A percentile compares a stretch with the other conserved stretches of the same genome.
These are phyloP conservation scores for Heliangelus exortis DNA, from an alignment of 2,797 vertebrate genomes.

Conservation along the genomic window DNA sequence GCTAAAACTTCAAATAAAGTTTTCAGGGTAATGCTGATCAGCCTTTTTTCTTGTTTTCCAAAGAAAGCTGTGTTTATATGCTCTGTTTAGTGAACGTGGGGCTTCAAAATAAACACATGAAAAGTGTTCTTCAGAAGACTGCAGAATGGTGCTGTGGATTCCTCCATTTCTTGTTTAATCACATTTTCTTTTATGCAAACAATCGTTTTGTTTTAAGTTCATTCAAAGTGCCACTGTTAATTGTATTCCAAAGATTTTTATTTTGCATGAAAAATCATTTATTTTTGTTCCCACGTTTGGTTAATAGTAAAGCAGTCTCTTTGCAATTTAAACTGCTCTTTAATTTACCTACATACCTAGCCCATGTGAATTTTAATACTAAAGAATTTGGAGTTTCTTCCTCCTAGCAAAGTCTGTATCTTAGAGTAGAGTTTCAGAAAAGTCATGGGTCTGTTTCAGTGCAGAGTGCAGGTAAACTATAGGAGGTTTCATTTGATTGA, in stretches of 20 bases:
- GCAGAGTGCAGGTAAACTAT: neutral
- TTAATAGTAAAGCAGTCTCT: neutral
- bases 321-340: neutral
- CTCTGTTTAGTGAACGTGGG: neutral
- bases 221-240: neutral
- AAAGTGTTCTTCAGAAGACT: neutral
- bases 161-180: neutral
- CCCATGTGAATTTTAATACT: neutral
- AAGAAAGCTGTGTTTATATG: neutral
- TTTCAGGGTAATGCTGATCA: neutral
- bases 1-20: neutral
- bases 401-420: fast-evolving
- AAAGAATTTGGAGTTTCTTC: neutral
- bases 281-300: neutral
- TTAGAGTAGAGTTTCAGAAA: neutral
- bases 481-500: neutral
- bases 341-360: neutral
- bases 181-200: neutral
- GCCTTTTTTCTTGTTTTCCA: neutral
- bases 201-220: neutral
- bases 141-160: neutral
- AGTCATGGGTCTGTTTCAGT: neutral
- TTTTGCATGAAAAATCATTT: neutral
- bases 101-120: neutral
- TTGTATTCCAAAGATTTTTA: neutral